These are phyloP conservation scores for Ischnura elegans DNA, from an alignment of 2,888 invertebrate genomes.

Conservation along the genomic window DNA sequence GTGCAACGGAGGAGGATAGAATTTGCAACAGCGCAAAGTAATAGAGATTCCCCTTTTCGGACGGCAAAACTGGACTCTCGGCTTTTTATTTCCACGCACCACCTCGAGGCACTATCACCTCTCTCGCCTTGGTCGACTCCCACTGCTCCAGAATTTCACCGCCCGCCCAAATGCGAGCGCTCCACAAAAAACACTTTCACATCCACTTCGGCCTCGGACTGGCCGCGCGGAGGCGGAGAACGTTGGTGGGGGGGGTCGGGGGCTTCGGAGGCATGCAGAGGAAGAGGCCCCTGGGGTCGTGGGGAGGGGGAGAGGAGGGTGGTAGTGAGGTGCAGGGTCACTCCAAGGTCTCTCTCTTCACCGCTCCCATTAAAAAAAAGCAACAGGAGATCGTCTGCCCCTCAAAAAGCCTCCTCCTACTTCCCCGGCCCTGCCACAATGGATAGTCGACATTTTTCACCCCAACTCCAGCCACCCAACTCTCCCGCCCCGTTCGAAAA, in stretches of 20 bases:
- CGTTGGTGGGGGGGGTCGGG: too few relatives aligned
- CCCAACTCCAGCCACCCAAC: not conserved
- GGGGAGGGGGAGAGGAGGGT: not conserved
- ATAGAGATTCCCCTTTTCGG: too few relatives aligned
- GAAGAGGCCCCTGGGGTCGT: not conserved
- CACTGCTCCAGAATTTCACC: not conserved
- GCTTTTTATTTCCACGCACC: too few relatives aligned
- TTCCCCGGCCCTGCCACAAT: not conserved
- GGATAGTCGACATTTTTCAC: not conserved
- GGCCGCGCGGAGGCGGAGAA: not conserved
- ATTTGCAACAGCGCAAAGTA: too few relatives aligned
- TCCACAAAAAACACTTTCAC: not conserved
- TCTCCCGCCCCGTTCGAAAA: not conserved
- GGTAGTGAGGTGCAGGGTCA: not conserved
- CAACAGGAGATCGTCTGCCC: not conserved
- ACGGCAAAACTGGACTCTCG: too few relatives aligned
- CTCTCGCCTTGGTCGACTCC: not conserved
- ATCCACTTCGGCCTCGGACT: not conserved
- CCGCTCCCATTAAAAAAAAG: not conserved
- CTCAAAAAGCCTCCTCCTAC: not conserved
- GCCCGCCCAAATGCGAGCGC: not conserved
- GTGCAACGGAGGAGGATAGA: too few relatives aligned
- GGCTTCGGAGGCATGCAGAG: too few relatives aligned
- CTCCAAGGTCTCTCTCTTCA: constrained; percentile 20
- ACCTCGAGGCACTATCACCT: not conserved